These are phyloP conservation scores for Drosophila bunnanda DNA, from an alignment of 2,888 invertebrate species.

Conservation along the genomic window DNA sequence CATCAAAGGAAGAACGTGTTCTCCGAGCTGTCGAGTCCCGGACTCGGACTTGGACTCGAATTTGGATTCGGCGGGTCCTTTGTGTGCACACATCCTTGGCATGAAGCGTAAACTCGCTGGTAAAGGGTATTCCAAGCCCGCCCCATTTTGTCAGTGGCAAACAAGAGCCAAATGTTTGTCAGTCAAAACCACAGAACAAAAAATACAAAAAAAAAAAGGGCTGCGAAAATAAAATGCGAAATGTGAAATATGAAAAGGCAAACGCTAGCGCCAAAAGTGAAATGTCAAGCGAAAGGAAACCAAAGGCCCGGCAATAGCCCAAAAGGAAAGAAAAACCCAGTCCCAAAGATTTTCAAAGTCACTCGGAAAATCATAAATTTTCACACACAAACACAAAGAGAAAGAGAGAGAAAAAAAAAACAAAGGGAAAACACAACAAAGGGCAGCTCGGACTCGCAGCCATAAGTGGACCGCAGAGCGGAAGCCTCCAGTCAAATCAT, in stretches of 20 bases:
- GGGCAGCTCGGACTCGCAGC: constrained; percentile 22
- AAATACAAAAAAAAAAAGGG: constrained; percentile 17
- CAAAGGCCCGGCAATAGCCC: constrained; percentile 15
- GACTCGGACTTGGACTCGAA: background rate
- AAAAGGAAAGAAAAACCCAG: constrained; percentile 5
- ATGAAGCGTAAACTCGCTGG: constrained; percentile 7
- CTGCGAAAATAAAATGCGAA: constrained; percentile 36
- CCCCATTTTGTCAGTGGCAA: constrained; percentile 26
- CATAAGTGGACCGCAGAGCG: constrained; percentile 64
- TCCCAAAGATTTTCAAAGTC: constrained; percentile 69
- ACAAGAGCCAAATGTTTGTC: constrained; percentile 28
- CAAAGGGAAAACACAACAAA: constrained; percentile 25
- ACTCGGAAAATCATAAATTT: constrained; percentile 75
- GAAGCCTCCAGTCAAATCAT: constrained; percentile 71
- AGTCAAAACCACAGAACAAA: constrained; percentile 32
- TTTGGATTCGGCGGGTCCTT: constrained; percentile 15
- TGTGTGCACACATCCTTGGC: constrained; percentile 35
- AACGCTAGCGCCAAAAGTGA: constrained; percentile 67
- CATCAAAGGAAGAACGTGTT: constrained; percentile 32
- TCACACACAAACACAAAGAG: constrained; percentile 50
- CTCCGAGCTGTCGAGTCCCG: constrained; percentile 12
- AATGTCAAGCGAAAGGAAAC: constrained; percentile 72
- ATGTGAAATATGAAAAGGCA: constrained; percentile 55
- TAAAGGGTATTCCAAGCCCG: constrained; percentile 19
- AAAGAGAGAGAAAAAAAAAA: background rate